Conservation (phyloP, 2,113 vertebrate genomes). For the Nibea albiflora region DNA sequence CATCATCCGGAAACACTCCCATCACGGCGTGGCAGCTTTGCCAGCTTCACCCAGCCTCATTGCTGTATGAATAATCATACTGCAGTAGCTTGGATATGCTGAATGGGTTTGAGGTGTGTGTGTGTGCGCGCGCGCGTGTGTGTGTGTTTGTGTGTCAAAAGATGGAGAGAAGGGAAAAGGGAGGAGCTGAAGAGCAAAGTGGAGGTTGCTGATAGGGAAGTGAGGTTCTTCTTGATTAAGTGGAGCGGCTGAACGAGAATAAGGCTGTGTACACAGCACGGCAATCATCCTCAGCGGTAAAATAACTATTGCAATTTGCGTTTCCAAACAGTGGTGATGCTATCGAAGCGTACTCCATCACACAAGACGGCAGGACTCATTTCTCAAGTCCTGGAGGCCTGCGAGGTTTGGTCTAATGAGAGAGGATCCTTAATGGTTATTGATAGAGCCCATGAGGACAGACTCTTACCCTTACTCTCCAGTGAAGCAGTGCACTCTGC, state of each 20-base stretch:
- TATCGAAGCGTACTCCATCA: slow-evolving; percentile 63
- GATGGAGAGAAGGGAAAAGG: slow-evolving; percentile 21
- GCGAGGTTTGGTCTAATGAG: slow-evolving; percentile 74
- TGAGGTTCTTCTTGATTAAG: slow-evolving; percentile 67
- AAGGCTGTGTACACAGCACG: slow-evolving; percentile 47
- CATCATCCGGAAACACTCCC: slow-evolving; percentile 69
- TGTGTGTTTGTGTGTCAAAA: slow-evolving; percentile 9
- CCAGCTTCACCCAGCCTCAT: slow-evolving; percentile 57
- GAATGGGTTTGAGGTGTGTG: slow-evolving; percentile 37
- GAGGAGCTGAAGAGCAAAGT: slow-evolving; percentile 49
- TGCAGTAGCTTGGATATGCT: slow-evolving; percentile 52
- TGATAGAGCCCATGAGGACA: slow-evolving; percentile 74
- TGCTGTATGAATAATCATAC: slow-evolving; percentile 70
- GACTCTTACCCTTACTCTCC: slow-evolving; percentile 51
- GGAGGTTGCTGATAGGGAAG: slow-evolving; percentile 33
- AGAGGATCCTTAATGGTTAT: slow-evolving; percentile 78
- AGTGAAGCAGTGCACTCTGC: slow-evolving; percentile 56
- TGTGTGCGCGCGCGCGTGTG: too few species aligned
- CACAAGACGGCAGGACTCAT: slow-evolving; percentile 47
- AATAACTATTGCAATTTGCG: slow-evolving; percentile 69
- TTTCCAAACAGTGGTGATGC: slow-evolving; percentile 69
- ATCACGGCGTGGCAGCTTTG: slow-evolving; percentile 56
- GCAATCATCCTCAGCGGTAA: slow-evolving; percentile 52
- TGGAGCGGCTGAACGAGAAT: slow-evolving; percentile 64
- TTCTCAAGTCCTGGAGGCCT: slow-evolving; percentile 61